Conservation (phyloP, 1,140 invertebrate species). For the Proctacanthus coquilletti region DNA sequence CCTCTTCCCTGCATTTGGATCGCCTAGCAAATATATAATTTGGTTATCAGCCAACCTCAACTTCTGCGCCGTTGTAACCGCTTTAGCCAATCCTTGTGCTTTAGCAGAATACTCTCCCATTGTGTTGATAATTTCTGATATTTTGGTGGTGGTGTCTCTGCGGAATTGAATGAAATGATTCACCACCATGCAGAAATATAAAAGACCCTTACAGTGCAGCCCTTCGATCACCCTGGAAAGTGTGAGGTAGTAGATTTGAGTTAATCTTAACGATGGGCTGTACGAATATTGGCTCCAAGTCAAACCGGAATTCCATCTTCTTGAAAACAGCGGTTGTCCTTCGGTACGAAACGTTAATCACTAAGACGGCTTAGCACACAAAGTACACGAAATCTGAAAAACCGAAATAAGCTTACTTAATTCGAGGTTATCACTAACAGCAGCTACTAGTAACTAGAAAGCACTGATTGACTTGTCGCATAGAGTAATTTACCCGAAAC, state of each 20-base stretch:
- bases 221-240: slow-evolving; percentile 41
- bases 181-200: slow-evolving; percentile 2
- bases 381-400: too few species aligned
- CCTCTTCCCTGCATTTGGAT: slow-evolving; percentile 38
- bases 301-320: slow-evolving; percentile 46
- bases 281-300: slow-evolving; percentile 39
- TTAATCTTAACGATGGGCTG: slow-evolving; percentile 41
- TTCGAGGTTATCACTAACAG: too few species aligned
- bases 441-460: too few species aligned
- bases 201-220: slow-evolving; percentile 36
- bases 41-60: slow-evolving; percentile 49
- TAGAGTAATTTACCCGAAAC: too few species aligned
- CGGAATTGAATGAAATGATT: slow-evolving; percentile 2
- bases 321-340: too few species aligned
- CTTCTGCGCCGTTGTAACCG: slow-evolving; percentile 52
- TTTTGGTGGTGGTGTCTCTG: slow-evolving; percentile 44
- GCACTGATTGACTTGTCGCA: too few species aligned
- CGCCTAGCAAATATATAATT: slow-evolving; percentile 49
- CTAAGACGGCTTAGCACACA: too few species aligned
- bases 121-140: slow-evolving; percentile 47
- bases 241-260: slow-evolving; percentile 39
- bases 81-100: slow-evolving; percentile 55
- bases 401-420: too few species aligned
- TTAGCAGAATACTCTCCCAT: slow-evolving; percentile 54
- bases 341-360: too few species aligned